These are phyloP conservation scores for Scophthalmus maximus DNA, from an alignment of 2,113 vertebrate species.

Conservation along the genomic window DNA sequence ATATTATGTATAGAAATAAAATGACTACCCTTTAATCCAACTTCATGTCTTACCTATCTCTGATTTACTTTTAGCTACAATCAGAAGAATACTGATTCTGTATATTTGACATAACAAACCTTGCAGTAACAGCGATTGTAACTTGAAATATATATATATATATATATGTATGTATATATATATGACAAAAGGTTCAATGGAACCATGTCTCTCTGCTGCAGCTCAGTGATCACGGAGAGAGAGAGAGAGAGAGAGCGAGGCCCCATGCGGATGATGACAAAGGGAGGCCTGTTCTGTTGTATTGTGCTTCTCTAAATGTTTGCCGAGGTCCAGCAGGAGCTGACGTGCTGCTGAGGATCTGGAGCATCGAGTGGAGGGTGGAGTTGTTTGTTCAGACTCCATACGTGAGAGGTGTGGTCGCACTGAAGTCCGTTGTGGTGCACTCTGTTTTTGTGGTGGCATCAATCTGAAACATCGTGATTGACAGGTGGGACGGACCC, in stretches of 20 bases:
- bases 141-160: no score
- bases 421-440: background rate
- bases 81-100: background rate
- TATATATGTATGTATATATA: no score
- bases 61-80: no score
- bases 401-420: background rate
- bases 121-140: no score
- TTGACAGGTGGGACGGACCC: no score
- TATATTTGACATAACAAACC: no score
- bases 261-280: constrained; percentile 66
- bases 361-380: background rate
- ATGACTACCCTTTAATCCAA: no score
- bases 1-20: no score
- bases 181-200: background rate
- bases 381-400: constrained; percentile 19
- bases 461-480: no score
- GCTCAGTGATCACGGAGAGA: constrained; percentile 48
- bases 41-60: no score
- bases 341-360: constrained; percentile 23
- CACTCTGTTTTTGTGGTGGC: background rate
- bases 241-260: constrained; percentile 49
- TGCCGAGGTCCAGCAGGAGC: constrained; percentile 47
- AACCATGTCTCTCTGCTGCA: constrained; percentile 40
- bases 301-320: constrained; percentile 55
- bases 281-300: constrained; percentile 69